Base-by-base conservation (phyloP, 2,888 invertebrate genomes). In the Brachynemurus nebulosus region DNA sequence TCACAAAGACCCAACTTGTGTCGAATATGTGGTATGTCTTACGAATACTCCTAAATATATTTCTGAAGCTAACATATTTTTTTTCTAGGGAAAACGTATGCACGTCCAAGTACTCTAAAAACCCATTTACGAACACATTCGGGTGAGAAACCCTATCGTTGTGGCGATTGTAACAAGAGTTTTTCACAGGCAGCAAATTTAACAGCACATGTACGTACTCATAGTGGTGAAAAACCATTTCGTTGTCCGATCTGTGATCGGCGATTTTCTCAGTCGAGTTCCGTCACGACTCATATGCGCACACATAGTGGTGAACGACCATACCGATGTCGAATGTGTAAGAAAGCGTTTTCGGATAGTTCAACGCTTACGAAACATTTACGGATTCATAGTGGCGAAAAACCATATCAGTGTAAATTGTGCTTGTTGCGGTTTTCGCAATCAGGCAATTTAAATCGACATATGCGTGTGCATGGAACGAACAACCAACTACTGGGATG, bases 241-340 rank as follows among this genome's bases (percentile, higher is more conserved):
- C 80, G 86, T 54, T 98, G 98, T 71, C 90, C 91, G 17, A 90
- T 97, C 53, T 98, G 98, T 66, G 91, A 93, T 61, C 76, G 97
- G 48, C 12, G 40, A 14, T 98, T 98, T 66, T 95, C 95, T 47
- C 97, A 98, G 61, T 81, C 81, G 62, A 93, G 93, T 56, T 83
- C 83, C 42, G 93, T 98, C 43, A 98, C 97, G 45, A 97, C 97
- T 52, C 98, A 98, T 71, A 95, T 96, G 92, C 76, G 97, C 60
- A 98, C 97, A n/a, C 97, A 98, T 68, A 92, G 92, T n/a, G 97
- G 96, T n/a, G 96, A 97, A 63, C 74, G 95, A 46, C 97, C 97
- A 0, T 96, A 97, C 64, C 58, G 69, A 37, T 98, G 97, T 68
- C 76, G 89, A 52, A 80, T 92, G 56, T 98, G 98, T 68, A 93